These are phyloP conservation scores for Xylophagus ater DNA, from an alignment of 2,888 invertebrate species.

Conservation along the genomic window DNA sequence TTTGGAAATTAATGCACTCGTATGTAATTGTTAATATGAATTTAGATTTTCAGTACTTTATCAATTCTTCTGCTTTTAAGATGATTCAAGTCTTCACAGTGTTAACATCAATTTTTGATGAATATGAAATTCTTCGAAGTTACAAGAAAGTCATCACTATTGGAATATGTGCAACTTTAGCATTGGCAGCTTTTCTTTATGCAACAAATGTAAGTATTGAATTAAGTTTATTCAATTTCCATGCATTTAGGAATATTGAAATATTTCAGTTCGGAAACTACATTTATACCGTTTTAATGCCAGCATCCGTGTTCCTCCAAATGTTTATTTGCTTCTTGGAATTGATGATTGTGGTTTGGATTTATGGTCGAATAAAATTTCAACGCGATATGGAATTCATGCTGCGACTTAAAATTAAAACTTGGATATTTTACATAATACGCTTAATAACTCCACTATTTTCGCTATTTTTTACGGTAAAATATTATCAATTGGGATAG, in stretches of 20 bases:
- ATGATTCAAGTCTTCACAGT: conserved; percentile 5
- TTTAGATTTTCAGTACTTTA: neutral
- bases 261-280: too few relatives aligned
- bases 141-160: neutral
- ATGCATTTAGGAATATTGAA: too few relatives aligned
- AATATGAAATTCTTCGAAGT: conserved; percentile 1
- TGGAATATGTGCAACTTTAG: conserved; percentile 4
- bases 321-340: conserved; percentile 65
- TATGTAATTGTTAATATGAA: conserved; percentile 28
- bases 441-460: conserved; percentile 30
- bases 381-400: conserved; percentile 58
- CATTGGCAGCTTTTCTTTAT: conserved; percentile 3
- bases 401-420: conserved; percentile 48
- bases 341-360: conserved; percentile 70
- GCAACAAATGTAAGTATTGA: conserved; percentile 7
- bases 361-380: conserved; percentile 58
- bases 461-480: too few relatives aligned
- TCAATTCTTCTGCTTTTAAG: neutral
- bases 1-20: conserved; percentile 58
- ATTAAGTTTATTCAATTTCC: too few relatives aligned
- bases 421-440: conserved; percentile 34
- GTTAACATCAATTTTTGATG: conserved; percentile 7
- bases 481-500: too few relatives aligned
- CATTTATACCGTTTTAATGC: too few relatives aligned
- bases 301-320: conserved; percentile 67